phyloP scores from a whole-genome alignment of 2,888 invertebrate species.

The Synanthedon tipuliformis region DNA sequence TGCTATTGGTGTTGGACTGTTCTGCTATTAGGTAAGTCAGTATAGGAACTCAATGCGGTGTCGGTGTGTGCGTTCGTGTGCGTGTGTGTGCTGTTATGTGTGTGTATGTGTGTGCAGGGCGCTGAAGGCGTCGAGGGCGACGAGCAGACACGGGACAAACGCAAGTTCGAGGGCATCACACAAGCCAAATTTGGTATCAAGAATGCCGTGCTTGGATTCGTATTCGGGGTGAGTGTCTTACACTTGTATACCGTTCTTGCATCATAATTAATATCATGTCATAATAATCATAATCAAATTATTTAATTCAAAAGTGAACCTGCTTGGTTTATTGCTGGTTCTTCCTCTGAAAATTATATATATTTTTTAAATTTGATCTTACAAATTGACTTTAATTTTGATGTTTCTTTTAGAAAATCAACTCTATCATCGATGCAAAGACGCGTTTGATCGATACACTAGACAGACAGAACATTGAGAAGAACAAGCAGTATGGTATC shows the following conservation, averaged over 20 bases:
- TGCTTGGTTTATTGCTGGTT: too few relatives aligned
- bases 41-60: slow-evolving; percentile 1
- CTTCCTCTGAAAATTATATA: too few relatives aligned
- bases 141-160: slow-evolving; percentile 74
- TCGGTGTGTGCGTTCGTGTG: slow-evolving; percentile 11
- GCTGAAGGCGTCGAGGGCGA: slow-evolving; percentile 49
- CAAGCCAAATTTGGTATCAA: slow-evolving; percentile 78
- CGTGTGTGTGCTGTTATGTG: slow-evolving; percentile 7
- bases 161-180: slow-evolving; percentile 76
- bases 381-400: not conserved
- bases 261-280: not conserved
- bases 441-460: slow-evolving; percentile 77
- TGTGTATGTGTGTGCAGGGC: slow-evolving; percentile 52
- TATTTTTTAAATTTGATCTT: not conserved
- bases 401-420: slow-evolving; percentile 77
- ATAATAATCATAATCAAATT: not conserved
- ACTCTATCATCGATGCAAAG: slow-evolving; percentile 84
- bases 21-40: slow-evolving; percentile 2
- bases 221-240: slow-evolving; percentile 80
- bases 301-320: not conserved
- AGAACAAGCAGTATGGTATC: slow-evolving; percentile 82
- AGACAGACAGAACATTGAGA: slow-evolving; percentile 79
- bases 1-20: not conserved
- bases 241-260: not conserved
- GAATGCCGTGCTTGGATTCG: slow-evolving; percentile 84